Evolutionary conservation across 2,113 vertebrate genomes (phyloP).

Genomic region (Carassius gibelio): DNA sequence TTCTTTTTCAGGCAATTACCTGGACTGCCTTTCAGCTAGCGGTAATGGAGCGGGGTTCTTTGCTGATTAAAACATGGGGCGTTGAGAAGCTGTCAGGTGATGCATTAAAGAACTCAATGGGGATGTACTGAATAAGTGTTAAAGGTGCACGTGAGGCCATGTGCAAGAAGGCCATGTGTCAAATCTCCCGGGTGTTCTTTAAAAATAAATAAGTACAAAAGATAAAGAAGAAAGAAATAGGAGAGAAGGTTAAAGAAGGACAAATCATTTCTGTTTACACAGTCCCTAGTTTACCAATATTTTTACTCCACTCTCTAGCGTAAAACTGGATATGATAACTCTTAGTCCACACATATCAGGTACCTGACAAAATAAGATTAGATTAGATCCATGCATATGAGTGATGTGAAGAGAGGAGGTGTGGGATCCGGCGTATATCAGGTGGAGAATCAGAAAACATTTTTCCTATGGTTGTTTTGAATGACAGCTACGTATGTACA

Average conservation of each 20-base stretch:
- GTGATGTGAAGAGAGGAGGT: not conserved
- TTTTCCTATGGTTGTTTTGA: not conserved
- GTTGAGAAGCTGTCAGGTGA: conserved; percentile 34
- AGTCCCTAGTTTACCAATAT: not conserved
- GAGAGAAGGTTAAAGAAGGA: not conserved
- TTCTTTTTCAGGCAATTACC: conserved; percentile 42
- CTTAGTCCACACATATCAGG: conserved; percentile 31
- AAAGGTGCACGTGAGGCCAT: not conserved
- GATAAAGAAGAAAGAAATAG: not conserved
- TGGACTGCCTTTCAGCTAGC: conserved; percentile 25
- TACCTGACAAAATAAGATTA: conserved; percentile 40
- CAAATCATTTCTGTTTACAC: conserved; percentile 6
- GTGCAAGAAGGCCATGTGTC: not conserved
- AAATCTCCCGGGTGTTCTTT: not conserved
- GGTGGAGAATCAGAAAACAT: not conserved
- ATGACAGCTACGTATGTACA: not conserved
- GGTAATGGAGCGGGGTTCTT: conserved; percentile 33
- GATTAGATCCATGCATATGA: not conserved
- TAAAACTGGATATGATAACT: conserved; percentile 46
- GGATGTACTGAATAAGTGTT: conserved; percentile 19
- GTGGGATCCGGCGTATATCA: not conserved
- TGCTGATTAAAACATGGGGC: conserved; percentile 45
- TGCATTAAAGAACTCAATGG: conserved; percentile 18
- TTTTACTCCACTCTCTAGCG: not conserved
- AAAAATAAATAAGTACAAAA: no score